Conservation (phyloP, 2,797 vertebrate species). For the Hyperoplus lanceolatus region DNA sequence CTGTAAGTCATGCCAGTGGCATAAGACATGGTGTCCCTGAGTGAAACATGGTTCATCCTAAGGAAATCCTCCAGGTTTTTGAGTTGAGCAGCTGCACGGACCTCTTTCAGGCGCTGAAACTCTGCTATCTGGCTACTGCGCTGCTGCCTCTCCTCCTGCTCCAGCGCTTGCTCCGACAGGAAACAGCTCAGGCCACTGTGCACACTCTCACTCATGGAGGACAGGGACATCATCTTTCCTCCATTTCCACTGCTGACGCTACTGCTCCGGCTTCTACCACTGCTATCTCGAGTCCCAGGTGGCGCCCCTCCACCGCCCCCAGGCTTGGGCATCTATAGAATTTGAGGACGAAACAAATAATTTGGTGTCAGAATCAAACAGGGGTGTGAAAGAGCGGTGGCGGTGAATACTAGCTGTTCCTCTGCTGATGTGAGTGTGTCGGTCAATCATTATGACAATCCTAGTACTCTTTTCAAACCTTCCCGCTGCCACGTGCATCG, state of each 20-base stretch:
- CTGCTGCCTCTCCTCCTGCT: conserved; percentile 87
- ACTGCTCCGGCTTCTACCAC: conserved; percentile 74
- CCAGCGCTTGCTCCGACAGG: conserved; percentile 90
- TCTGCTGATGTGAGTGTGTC: background rate
- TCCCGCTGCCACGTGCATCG: background rate
- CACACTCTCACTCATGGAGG: conserved; percentile 91
- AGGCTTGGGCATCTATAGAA: conserved; percentile 76
- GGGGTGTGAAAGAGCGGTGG: background rate
- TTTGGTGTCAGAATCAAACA: conserved; percentile 26
- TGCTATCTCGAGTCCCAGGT: conserved; percentile 63
- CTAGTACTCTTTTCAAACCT: background rate
- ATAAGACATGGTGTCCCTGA: conserved; percentile 87
- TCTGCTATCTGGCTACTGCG: conserved; percentile 83
- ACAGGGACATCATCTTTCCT: conserved; percentile 90
- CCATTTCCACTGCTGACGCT: conserved; percentile 77
- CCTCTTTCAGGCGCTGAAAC: conserved; percentile 89
- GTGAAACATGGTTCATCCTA: conserved; percentile 91
- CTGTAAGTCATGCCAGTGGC: conserved; percentile 94
- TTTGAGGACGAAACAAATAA: conserved; percentile 69
- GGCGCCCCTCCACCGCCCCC: conserved; percentile 51
- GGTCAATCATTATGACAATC: background rate
- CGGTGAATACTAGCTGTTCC: background rate
- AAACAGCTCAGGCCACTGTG: conserved; percentile 90
- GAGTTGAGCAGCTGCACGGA: conserved; percentile 90
- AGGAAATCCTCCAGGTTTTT: conserved; percentile 95